These are phyloP conservation scores for Notarius quadriscutis DNA, from an alignment of 2,113 vertebrate genomes.

Conservation along the genomic window DNA sequence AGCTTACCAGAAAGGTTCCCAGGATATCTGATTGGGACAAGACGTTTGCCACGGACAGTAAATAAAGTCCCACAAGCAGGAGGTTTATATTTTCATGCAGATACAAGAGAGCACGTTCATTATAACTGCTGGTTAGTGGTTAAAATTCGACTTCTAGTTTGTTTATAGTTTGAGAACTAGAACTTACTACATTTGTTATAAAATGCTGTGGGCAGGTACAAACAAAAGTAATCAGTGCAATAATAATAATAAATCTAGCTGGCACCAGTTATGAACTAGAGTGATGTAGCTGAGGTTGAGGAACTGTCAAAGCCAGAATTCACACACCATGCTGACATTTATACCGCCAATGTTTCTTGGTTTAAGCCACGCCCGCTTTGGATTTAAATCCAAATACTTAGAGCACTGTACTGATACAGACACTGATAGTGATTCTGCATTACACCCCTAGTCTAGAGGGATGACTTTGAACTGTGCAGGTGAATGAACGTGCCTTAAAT, in stretches of 20 bases:
- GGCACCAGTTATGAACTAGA: not conserved
- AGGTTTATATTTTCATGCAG: not conserved
- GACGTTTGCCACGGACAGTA: not conserved
- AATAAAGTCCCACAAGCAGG: not conserved
- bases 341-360: not conserved
- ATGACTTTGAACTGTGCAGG: not conserved
- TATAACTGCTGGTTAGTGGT: not conserved
- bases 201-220: not conserved
- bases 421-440: not conserved
- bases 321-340: not conserved
- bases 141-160: not conserved
- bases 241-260: not conserved
- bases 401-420: not conserved
- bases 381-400: not conserved
- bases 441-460: not conserved
- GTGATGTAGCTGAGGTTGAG: not conserved
- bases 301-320: not conserved
- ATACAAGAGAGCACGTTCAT: not conserved
- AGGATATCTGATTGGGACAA: not conserved
- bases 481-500: conserved; percentile 25
- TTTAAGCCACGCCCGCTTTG: not conserved
- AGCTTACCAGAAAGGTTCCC: not conserved
- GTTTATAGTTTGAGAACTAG: not conserved
- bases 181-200: not conserved
- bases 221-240: not conserved